These are phyloP conservation scores for Zosterops hypoxanthus DNA, from an alignment of 2,113 vertebrate genomes.

Conservation along the genomic window DNA sequence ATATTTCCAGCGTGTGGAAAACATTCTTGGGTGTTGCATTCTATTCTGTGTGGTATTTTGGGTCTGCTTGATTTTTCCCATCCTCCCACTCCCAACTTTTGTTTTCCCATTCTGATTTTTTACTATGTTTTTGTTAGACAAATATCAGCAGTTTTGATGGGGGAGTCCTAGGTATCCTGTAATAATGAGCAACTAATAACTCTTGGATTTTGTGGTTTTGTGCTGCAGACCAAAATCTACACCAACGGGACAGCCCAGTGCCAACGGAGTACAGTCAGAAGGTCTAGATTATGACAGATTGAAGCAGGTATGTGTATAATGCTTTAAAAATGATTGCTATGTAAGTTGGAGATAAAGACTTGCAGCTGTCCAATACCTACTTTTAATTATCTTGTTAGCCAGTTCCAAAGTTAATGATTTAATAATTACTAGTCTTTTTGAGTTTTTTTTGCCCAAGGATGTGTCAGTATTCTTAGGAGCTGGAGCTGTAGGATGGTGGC, in stretches of 20 bases:
- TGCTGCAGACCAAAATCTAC: constrained; percentile 92
- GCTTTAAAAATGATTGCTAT: background rate
- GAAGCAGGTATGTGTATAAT: constrained; percentile 86
- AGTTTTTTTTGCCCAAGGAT: background rate
- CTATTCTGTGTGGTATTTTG: constrained; percentile 43
- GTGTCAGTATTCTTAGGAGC: background rate
- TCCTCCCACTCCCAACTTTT: background rate
- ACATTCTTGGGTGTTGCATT: background rate
- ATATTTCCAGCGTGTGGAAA: background rate
- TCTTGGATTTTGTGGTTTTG: background rate
- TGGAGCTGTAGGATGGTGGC: background rate
- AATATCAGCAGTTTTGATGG: background rate
- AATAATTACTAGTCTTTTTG: background rate
- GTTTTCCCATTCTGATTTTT: background rate
- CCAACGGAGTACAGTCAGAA: constrained; percentile 95
- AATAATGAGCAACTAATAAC: background rate
- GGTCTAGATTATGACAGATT: constrained; percentile 93
- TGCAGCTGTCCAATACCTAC: background rate
- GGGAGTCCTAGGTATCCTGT: background rate
- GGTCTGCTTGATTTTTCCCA: constrained; percentile 13
- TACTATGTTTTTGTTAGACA: background rate
- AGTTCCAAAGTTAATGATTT: background rate
- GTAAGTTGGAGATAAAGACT: background rate
- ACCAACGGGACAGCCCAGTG: constrained; percentile 89
- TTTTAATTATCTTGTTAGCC: background rate